Evolutionary conservation across 2,797 vertebrate species (phyloP), one percentile per base, ranked within the genome.

Genomic region (Capromys pilorides): DNA sequence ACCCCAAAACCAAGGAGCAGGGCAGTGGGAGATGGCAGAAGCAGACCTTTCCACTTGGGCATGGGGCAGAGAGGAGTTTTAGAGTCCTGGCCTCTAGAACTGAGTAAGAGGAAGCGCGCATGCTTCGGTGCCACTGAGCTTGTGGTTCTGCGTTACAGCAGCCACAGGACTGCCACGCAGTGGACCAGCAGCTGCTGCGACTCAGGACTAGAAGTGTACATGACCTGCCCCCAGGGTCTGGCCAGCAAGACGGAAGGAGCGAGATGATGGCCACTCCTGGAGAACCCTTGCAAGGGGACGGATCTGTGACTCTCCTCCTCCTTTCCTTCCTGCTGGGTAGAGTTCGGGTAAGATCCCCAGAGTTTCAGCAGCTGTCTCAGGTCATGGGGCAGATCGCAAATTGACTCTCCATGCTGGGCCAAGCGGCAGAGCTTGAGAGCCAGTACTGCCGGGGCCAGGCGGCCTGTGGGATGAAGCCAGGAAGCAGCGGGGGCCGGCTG

Each of bases 121-220:
- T 39, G 51, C 12, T 57, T 41, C 2, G 45, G 16, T 45, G 24
- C 71, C 9, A 19, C 18, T 11, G 36, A 5, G 49, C 12, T 36
- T 59, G 66, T 79, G 62, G 31, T 33, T 0, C 28, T 57, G 24
- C 49, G 33, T 75, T 49, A 10, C 0, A 62, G 39, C 24, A 73
- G 67, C 49, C 31, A 26, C 0, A 1, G 61, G 7, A 33, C 28
- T 13, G 21, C 14, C 11, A 21, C 0, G 5, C 1, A 21, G 61
- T 0, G 2, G 57, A 28, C 6, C 2, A 24, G 19, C 1, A 5
- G 28, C 28, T 0, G 54, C 28, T 13, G 0, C n/a, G 24, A 18
- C 28, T 5, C 1, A 4, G 5, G 31, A 14, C 3, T 45, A 14
- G 28, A 45, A 3, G 13, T 10, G n/a, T 31, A 19, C 45, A 0